phyloP scores from a whole-genome alignment of 1,140 invertebrate species.

The Lordiphosa stackelbergi region DNA sequence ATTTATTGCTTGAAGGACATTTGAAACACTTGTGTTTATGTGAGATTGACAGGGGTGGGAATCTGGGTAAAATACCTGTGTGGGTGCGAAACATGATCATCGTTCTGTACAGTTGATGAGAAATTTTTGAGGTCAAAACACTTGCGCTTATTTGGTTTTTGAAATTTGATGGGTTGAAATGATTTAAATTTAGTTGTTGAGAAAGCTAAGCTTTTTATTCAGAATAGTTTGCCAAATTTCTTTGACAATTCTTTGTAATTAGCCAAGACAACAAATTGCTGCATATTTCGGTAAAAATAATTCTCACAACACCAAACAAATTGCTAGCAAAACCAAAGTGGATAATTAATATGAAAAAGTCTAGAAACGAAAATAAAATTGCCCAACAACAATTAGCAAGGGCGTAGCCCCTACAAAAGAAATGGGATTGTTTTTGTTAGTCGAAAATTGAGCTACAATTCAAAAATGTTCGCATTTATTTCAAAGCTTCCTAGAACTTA shows the following conservation, averaged over 20 bases:
- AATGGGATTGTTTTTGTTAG: too few relatives aligned
- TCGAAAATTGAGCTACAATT: constrained; percentile 37
- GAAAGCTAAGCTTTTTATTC: neutral
- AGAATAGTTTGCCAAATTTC: constrained; percentile 19
- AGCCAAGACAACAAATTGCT: constrained; percentile 29
- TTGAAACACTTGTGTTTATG: constrained; percentile 23
- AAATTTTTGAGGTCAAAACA: neutral
- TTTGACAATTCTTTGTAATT: constrained; percentile 48
- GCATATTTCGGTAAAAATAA: constrained; percentile 57
- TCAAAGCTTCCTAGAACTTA: constrained; percentile 12
- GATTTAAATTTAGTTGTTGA: constrained; percentile 3
- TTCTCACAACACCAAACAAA: too few relatives aligned
- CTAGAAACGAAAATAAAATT: constrained; percentile 59
- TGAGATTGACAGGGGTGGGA: constrained; percentile 10
- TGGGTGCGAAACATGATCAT: constrained; percentile 55
- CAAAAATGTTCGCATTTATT: constrained; percentile 63
- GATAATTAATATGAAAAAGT: constrained; percentile 32
- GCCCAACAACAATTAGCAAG: constrained; percentile 16
- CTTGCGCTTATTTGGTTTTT: too few relatives aligned
- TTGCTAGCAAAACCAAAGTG: constrained; percentile 35
- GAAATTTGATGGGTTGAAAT: neutral
- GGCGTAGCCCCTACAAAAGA: neutral
- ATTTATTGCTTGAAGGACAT: constrained; percentile 57
- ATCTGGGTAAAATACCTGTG: constrained; percentile 32
- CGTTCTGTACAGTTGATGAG: neutral